Base-by-base conservation (phyloP, 2,113 vertebrate genomes). In the Sclerurus mexicanus region DNA sequence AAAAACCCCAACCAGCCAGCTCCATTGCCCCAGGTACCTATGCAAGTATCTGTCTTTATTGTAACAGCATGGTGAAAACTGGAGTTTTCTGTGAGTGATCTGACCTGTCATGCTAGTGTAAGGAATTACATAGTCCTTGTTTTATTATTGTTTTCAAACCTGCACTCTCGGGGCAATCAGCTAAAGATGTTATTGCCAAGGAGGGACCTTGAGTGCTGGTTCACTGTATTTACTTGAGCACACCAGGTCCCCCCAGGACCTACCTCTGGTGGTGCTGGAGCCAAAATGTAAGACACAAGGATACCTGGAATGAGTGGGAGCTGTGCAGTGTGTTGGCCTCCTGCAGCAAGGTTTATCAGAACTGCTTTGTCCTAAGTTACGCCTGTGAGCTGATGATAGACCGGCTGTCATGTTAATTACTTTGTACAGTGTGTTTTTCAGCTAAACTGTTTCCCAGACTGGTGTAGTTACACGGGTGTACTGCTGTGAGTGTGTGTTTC, bases 121-220 rank as follows among this genome's bases (percentile, higher is more conserved):
- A 79, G 30, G 23, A 55, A 14, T 50, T 59, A 47, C 11, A 7
- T 25, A n/a, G 3, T 47, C 47, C 30, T 87, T 2, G 8, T 28
- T 84, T 72, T 86, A 17, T 80, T 40, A 14, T 2, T 35, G 19
- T 39, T 73, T 87, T 50, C 0, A 0, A 53, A 7, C 31, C 62
- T 5, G 0, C 4, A 7, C 22, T 62, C 0, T 2, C 15, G 8
- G 40, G 58, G 40, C 24, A 5, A 3, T 60, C 2, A 0, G 3
- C 77, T 64, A 20, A 40, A 67, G 60, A 39, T 7, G 3, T 66
- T 69, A 23, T 2, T 87, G 37, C 50, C 25, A 23, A 46, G 42
- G 67, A 71, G 28, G 22, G 71, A 4, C 35, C 23, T 11, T 0
- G 2, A n/a, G 6, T 44, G 44, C 23, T 56, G 14, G 30, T 72